phyloP scores from a whole-genome alignment of 2,888 invertebrate species.

The Scaptomyza cyrtandrae region DNA sequence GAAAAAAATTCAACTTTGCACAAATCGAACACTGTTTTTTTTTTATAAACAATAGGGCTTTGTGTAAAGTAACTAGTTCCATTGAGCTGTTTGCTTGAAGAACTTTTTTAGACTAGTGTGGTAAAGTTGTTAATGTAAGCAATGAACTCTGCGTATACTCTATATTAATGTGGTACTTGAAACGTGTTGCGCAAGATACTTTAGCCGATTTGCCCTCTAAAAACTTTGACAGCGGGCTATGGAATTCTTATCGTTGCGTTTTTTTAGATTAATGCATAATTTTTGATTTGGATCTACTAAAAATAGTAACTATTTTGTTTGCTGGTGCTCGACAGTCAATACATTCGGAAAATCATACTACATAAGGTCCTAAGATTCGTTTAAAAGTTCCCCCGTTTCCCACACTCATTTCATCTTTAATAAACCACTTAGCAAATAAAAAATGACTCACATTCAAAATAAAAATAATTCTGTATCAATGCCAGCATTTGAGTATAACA shows the following conservation, averaged over 20 bases:
- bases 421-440: constrained; percentile 1
- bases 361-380: too few species aligned
- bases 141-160: background rate
- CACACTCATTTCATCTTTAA: constrained; percentile 6
- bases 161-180: background rate
- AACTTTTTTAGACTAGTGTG: background rate
- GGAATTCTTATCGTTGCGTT: background rate
- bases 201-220: background rate
- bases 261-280: background rate
- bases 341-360: too few species aligned
- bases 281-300: background rate
- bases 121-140: background rate
- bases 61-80: background rate
- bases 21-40: background rate
- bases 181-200: background rate
- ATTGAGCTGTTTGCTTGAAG: background rate
- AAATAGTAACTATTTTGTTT: background rate
- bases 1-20: background rate
- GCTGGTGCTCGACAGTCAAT: too few species aligned
- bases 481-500: constrained; percentile 1
- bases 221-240: background rate
- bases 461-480: background rate
- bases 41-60: background rate
- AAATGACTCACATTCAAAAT: constrained; percentile 31
- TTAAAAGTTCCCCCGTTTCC: background rate